These are phyloP conservation scores for Andricus grossulariae DNA, from an alignment of 1,140 invertebrate genomes.

Conservation along the genomic window DNA sequence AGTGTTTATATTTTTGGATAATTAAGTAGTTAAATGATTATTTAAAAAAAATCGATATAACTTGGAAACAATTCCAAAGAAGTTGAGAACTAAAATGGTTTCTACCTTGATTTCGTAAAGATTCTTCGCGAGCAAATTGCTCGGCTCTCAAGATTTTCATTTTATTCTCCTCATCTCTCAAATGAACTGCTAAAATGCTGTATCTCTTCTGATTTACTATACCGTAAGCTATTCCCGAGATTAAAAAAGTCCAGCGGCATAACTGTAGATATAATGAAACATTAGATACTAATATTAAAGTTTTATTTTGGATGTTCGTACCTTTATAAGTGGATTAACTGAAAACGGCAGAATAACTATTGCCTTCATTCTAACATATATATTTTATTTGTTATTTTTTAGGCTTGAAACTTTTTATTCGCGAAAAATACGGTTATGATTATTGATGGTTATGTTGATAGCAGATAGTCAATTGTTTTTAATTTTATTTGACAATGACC, in stretches of 20 bases:
- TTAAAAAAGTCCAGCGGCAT: constrained; percentile 39
- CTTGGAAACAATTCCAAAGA: too few species aligned
- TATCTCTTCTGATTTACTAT: constrained; percentile 33
- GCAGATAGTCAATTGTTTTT: constrained; percentile 6
- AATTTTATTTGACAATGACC: background rate
- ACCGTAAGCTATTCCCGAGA: constrained; percentile 39
- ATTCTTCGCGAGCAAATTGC: constrained; percentile 33
- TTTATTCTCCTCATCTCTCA: constrained; percentile 13
- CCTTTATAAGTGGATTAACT: constrained; percentile 42
- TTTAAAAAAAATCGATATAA: too few species aligned
- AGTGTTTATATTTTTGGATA: background rate
- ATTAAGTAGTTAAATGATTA: background rate
- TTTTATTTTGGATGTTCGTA: constrained; percentile 12
- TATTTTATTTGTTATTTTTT: background rate
- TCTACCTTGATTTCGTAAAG: background rate
- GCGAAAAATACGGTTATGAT: background rate
- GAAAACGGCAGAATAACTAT: background rate
- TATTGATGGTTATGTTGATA: too few species aligned
- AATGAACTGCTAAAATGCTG: background rate
- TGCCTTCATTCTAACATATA: background rate
- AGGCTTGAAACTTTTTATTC: background rate
- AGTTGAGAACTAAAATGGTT: too few species aligned
- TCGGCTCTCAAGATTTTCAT: constrained; percentile 17
- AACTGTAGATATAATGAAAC: constrained; percentile 18
- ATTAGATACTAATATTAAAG: background rate